Evolutionary conservation across 2,797 vertebrate species (phyloP).

Genomic region (Gobio occitaniae): DNA sequence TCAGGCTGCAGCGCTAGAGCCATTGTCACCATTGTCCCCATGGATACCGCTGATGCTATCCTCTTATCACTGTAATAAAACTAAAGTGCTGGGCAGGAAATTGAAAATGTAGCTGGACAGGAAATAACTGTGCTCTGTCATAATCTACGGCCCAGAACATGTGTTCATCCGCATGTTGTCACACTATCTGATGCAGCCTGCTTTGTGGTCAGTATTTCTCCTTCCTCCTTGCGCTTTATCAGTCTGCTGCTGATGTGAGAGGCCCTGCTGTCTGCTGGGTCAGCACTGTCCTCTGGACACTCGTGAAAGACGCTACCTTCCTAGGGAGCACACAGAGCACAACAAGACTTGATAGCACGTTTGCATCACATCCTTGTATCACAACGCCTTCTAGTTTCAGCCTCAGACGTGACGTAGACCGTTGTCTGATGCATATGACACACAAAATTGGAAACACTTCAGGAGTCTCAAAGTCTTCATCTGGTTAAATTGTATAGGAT

Average conservation of each 20-base stretch:
- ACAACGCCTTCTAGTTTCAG: not conserved
- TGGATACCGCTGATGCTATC: conserved; percentile 86
- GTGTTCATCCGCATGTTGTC: conserved; percentile 87
- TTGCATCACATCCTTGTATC: not conserved
- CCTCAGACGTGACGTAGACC: not conserved
- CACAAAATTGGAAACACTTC: not conserved
- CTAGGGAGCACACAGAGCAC: not conserved
- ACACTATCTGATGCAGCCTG: conserved; percentile 85
- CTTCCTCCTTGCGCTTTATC: conserved; percentile 61
- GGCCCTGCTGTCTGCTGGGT: conserved; percentile 48
- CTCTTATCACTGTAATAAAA: conserved; percentile 83
- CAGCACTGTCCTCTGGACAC: conserved; percentile 21
- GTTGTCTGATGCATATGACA: not conserved
- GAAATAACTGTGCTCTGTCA: conserved; percentile 99
- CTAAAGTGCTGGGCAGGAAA: conserved; percentile 94
- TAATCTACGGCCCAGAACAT: conserved; percentile 95
- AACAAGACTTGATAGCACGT: not conserved
- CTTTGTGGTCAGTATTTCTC: conserved; percentile 71
- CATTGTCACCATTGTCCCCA: conserved; percentile 72
- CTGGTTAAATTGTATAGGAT: not conserved
- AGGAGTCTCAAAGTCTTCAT: not conserved
- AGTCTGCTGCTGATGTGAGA: conserved; percentile 14
- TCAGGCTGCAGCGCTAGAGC: conserved; percentile 73
- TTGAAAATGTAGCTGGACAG: conserved; percentile 98
- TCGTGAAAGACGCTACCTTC: conserved; percentile 28